These are phyloP conservation scores for Sesia apiformis DNA, from an alignment of 2,888 invertebrate species.

Conservation along the genomic window DNA sequence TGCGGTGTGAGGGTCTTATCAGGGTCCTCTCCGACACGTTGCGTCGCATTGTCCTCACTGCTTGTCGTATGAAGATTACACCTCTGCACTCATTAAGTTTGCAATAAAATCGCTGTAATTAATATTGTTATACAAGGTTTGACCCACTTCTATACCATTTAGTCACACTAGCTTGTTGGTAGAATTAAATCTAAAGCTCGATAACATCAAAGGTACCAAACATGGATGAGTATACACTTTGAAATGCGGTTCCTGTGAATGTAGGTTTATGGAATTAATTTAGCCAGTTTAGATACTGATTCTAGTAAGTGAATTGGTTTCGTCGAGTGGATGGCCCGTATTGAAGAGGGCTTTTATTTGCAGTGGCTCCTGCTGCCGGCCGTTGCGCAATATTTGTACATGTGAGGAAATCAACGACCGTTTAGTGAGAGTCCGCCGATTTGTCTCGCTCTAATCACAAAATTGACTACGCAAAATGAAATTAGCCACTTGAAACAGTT, in stretches of 20 bases:
- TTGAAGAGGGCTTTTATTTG: not conserved
- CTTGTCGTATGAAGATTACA: not conserved
- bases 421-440: constrained; percentile 29
- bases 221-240: no score
- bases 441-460: constrained; percentile 19
- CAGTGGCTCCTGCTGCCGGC: not conserved
- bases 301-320: constrained; percentile 4
- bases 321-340: not conserved
- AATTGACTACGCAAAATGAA: constrained; percentile 34
- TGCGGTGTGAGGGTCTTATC: constrained; percentile 28
- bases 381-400: constrained; percentile 1
- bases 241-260: no score
- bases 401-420: constrained; percentile 30
- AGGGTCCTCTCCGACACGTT: constrained; percentile 32
- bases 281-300: constrained; percentile 12
- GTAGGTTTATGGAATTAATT: no score
- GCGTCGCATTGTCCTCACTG: constrained; percentile 5
- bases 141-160: no score
- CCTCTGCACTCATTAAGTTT: no score
- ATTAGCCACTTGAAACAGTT: constrained; percentile 24
- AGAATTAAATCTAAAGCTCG: no score
- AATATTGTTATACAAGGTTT: no score
- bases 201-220: no score
- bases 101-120: no score
- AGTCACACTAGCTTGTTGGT: no score